Conservation (phyloP, 2,797 vertebrate genomes). For the Anas georgica region DNA sequence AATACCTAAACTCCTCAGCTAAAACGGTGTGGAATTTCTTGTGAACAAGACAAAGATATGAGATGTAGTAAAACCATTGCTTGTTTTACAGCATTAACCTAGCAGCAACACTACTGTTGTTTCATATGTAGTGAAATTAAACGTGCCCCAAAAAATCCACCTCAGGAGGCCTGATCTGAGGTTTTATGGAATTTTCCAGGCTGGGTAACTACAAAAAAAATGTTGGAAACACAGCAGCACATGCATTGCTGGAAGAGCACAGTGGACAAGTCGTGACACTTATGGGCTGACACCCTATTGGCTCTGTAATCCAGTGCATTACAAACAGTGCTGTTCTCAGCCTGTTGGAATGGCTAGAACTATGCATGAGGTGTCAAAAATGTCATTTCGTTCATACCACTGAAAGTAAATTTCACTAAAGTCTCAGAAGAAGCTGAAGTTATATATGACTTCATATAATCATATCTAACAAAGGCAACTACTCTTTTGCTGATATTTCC, state of each 20-base stretch:
- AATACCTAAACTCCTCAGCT: constrained; percentile 8
- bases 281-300: neutral
- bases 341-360: neutral
- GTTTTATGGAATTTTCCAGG: constrained; percentile 32
- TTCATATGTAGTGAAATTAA: constrained; percentile 7
- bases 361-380: neutral
- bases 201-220: neutral
- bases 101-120: neutral
- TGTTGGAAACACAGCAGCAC: neutral
- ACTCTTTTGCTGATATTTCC: neutral
- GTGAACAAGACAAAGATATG: neutral
- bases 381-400: neutral
- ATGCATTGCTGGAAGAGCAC: neutral
- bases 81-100: constrained; percentile 20
- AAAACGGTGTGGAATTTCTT: constrained; percentile 27
- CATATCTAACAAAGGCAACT: neutral
- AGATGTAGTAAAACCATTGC: constrained; percentile 1
- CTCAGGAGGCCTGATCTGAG: neutral
- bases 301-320: neutral
- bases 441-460: neutral
- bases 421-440: neutral
- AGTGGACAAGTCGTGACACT: neutral
- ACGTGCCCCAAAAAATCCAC: neutral
- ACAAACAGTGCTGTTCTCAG: neutral
- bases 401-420: neutral